Evolutionary conservation across 2,888 invertebrate species (phyloP), one percentile per base, ranked within the genome.

Genomic region (Diplolepis rosae): DNA sequence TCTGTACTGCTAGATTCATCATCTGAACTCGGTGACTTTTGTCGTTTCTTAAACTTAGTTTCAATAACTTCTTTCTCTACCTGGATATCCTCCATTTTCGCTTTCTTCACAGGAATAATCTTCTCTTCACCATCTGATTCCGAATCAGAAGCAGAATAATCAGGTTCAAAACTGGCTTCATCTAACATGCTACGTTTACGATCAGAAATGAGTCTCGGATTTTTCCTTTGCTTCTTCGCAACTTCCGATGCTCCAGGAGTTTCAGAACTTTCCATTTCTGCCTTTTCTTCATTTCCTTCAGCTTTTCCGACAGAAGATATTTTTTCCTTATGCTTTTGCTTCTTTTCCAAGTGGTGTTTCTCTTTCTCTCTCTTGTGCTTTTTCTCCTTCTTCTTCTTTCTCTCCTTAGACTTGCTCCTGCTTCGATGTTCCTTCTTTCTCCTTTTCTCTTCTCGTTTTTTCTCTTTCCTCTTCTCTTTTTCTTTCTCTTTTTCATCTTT

Each of bases 101-200:
- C 65, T 68, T 87, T 87, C 51, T 85, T 84, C 0, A 77, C 39
- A 5, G 83, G 79, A 7, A 72, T 66, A 30, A 65, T 84, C 79
- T 82, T 66, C 7, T 82, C 82, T 9, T 87, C 86, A 0, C 92
- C 92, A 73, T 93, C 93, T 1, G 90, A 89, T 79, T 94, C 93
- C 22, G 90, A 91, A 72, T 94, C 93, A 4, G 93, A 90, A 79
- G 92, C 92, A 77, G 94, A 94, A 85, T 94, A 94, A 84, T 94
- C 94, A 0, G 94, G 94, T 82, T 93, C 94, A 83, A 94, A 94
- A 82, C 91, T 93, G 0, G 94, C 92, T 88, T 95, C 95, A 80
- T 94, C 94, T 50, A 94, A 88, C 5, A 92, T 92, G 7, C 93
- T 92, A 81, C 94, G 93, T 79, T 94, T 93, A 75, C 92, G 89